Conservation (phyloP, 2,797 vertebrate species). For the Chloroceryle inda region DNA sequence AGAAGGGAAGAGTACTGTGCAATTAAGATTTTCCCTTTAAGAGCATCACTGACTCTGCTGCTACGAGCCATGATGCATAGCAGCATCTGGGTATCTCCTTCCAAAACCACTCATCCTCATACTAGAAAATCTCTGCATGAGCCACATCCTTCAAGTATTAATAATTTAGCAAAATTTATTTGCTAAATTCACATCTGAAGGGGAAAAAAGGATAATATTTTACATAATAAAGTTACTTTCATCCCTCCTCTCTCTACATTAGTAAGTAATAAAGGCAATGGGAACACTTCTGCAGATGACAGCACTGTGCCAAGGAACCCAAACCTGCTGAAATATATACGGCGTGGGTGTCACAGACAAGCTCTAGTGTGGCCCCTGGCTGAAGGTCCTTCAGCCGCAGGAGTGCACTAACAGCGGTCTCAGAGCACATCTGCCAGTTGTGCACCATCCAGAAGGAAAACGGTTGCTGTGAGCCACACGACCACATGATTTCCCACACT, state of each 20-base stretch:
- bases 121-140: background rate
- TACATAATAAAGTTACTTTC: background rate
- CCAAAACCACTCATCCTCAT: background rate
- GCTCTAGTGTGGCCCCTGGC: background rate
- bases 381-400: background rate
- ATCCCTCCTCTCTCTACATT: background rate
- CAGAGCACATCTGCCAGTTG: rapidly evolving
- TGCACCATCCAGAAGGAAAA: background rate
- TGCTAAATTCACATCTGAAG: background rate
- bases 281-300: background rate
- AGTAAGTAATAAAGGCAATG: background rate
- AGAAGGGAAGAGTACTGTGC: background rate
- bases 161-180: no score
- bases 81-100: background rate
- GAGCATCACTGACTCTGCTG: background rate
- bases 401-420: background rate
- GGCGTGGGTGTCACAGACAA: background rate
- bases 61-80: background rate
- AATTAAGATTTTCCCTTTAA: background rate
- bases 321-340: background rate
- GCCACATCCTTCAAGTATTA: background rate
- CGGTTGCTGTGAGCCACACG: rapidly evolving
- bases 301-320: background rate
- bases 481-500: rapidly evolving
- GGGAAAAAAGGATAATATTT: background rate